Evolutionary conservation across 1,140 invertebrate genomes (phyloP).

Genomic region (Drosophila sturtevanti): DNA sequence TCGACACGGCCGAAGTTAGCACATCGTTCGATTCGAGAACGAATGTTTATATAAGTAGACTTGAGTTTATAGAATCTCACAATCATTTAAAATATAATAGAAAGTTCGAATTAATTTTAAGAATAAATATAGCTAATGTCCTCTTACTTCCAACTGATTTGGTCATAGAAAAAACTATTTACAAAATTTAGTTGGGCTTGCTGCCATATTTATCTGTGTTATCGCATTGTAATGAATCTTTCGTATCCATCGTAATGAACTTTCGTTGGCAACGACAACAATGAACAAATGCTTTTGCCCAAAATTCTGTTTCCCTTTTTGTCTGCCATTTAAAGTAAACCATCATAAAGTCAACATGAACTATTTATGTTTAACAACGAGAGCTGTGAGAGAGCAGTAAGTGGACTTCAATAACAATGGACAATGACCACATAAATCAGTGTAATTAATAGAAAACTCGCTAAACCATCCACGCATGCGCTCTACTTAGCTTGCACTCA

Average conservation of each 20-base stretch:
- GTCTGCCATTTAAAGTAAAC: constrained; percentile 53
- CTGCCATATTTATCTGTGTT: constrained; percentile 40
- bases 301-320: constrained; percentile 3
- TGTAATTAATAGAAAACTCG: constrained; percentile 81
- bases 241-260: constrained; percentile 49
- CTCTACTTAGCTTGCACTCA: not conserved
- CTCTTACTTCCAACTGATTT: too few relatives aligned
- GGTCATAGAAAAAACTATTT: too few relatives aligned
- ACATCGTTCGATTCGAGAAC: too few relatives aligned
- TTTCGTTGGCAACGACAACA: constrained; percentile 45
- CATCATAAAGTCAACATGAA: constrained; percentile 41
- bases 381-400: not conserved
- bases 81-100: too few relatives aligned
- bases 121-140: too few relatives aligned
- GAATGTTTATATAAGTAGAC: too few relatives aligned
- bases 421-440: constrained; percentile 82
- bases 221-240: constrained; percentile 46
- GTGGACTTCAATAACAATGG: constrained; percentile 64
- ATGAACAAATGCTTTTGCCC: constrained; percentile 44
- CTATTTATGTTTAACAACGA: not conserved
- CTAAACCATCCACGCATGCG: constrained; percentile 58
- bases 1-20: too few relatives aligned
- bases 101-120: too few relatives aligned
- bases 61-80: too few relatives aligned
- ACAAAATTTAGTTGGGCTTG: constrained; percentile 11